Percentiles rank a stretch among this genome's conserved stretches.
Evolutionary conservation across 1,140 invertebrate species (phyloP).

Genomic region (Sycophaga agraensis): DNA sequence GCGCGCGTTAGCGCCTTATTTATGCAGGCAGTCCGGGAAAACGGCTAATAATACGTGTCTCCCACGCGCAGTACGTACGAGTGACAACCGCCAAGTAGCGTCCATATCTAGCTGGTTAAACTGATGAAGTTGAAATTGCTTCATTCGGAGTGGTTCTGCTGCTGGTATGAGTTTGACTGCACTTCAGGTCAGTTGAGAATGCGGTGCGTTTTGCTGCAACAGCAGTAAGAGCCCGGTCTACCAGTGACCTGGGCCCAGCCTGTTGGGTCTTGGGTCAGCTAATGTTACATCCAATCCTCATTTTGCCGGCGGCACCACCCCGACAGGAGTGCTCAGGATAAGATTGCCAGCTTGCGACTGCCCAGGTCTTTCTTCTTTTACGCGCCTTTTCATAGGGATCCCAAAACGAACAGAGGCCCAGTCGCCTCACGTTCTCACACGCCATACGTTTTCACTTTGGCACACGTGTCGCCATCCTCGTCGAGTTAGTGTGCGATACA

Average conservation of each 20-base stretch:
- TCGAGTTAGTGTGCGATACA: neutral
- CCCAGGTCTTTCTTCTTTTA: neutral
- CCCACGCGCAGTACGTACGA: too few relatives aligned
- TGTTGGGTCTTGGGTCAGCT: too few relatives aligned
- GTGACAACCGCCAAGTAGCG: too few relatives aligned
- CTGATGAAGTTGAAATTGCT: too few relatives aligned
- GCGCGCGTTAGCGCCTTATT: too few relatives aligned
- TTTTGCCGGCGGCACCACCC: slow-evolving; percentile 34
- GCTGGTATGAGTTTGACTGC: neutral
- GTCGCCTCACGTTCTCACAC: slow-evolving; percentile 50
- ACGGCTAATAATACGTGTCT: too few relatives aligned
- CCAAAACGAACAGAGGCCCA: slow-evolving; percentile 31
- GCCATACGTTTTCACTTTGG: slow-evolving; percentile 60
- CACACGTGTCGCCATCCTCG: slow-evolving; percentile 52
- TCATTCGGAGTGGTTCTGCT: neutral
- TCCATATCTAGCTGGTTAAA: too few relatives aligned
- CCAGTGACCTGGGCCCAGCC: too few relatives aligned
- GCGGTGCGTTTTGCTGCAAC: too few relatives aligned
- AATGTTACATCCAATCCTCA: neutral
- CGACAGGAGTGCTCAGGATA: slow-evolving; percentile 25
- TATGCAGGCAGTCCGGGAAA: slow-evolving; percentile 52
- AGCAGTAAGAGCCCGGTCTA: too few relatives aligned
- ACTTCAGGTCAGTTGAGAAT: too few relatives aligned
- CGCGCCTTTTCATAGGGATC: slow-evolving; percentile 10
- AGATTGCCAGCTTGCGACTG: neutral